phyloP scores from a whole-genome alignment of 2,888 invertebrate species.

The Linnaemya tessellans region DNA sequence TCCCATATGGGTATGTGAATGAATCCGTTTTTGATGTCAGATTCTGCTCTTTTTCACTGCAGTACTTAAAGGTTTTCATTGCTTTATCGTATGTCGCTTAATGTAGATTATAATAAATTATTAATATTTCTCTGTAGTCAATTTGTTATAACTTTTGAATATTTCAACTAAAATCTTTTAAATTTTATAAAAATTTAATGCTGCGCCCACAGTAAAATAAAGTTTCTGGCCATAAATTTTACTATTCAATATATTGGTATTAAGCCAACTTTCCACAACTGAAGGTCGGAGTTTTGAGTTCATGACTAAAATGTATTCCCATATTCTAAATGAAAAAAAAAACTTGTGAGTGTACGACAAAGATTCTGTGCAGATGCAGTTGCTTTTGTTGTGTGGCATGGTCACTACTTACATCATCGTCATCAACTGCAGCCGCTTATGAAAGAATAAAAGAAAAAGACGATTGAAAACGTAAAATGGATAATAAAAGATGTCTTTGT shows the following conservation, averaged over 20 bases:
- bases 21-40: no score
- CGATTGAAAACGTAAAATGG: conserved; percentile 16
- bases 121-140: no score
- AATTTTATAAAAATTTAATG: not conserved
- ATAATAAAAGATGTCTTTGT: conserved; percentile 35
- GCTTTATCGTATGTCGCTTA: no score
- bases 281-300: conserved; percentile 54
- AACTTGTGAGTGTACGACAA: conserved; percentile 5
- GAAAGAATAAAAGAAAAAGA: not conserved
- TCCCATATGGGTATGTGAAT: no score
- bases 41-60: no score
- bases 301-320: conserved; percentile 27
- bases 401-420: conserved; percentile 38
- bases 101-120: no score
- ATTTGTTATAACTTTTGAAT: not conserved
- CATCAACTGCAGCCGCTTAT: not conserved
- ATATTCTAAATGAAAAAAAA: conserved; percentile 20
- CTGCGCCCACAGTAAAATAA: conserved; percentile 25
- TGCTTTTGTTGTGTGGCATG: conserved; percentile 38
- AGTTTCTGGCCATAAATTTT: conserved; percentile 51
- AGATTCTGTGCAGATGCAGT: conserved; percentile 29
- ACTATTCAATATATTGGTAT: conserved; percentile 58
- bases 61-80: no score
- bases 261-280: conserved; percentile 38
- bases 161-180: not conserved